Conservation (phyloP, 2,113 vertebrate species). For the Riparia riparia region DNA sequence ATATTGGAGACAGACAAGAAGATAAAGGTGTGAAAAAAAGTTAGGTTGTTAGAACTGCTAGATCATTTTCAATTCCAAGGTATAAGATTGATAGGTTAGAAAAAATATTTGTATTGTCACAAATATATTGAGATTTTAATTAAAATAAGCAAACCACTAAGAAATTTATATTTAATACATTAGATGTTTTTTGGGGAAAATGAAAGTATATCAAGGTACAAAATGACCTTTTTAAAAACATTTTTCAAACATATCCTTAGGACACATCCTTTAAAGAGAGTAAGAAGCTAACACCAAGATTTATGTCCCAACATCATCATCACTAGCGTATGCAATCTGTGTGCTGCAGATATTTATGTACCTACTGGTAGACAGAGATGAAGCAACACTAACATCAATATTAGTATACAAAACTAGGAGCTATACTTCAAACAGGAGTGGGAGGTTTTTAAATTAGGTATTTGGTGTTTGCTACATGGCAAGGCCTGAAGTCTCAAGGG, state of each 20-base stretch:
- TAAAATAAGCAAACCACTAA: not conserved
- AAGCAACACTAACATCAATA: not conserved
- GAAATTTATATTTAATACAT: not conserved
- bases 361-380: not conserved
- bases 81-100: not conserved
- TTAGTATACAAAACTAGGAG: not conserved
- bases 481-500: not conserved
- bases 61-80: not conserved
- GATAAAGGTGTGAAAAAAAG: not conserved
- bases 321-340: not conserved
- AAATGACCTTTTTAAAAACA: not conserved
- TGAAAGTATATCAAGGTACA: not conserved
- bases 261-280: not conserved
- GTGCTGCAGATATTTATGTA: not conserved
- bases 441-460: not conserved
- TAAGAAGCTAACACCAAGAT: not conserved
- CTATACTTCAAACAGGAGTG: not conserved
- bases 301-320: not conserved
- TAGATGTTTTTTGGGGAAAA: accelerated
- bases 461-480: not conserved
- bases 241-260: not conserved
- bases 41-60: not conserved
- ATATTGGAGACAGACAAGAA: not conserved
- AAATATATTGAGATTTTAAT: not conserved
- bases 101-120: not conserved